phyloP scores from a whole-genome alignment of 1,140 invertebrate species.

The Tetranychus urticae region DNA sequence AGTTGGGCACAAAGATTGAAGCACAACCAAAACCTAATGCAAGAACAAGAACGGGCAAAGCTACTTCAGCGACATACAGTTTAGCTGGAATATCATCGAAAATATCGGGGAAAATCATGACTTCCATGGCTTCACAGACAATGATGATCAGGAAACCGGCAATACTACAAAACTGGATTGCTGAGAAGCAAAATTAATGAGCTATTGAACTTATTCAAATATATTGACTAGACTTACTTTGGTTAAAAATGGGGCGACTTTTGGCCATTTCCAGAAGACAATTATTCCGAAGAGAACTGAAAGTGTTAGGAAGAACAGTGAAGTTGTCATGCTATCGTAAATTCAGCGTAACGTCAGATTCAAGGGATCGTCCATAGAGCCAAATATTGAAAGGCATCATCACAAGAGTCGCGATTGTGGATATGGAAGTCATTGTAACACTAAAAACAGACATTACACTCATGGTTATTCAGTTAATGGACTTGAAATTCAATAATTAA shows the following conservation, averaged over 20 bases:
- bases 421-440: constrained; percentile 21
- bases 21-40: constrained; percentile 19
- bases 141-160: constrained; percentile 15
- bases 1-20: constrained; percentile 12
- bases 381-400: constrained; percentile 22
- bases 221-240: no score
- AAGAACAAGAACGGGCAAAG: constrained; percentile 20
- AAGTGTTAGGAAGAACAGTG: constrained; percentile 17
- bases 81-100: constrained; percentile 19
- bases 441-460: constrained; percentile 12
- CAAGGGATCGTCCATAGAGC: constrained; percentile 19
- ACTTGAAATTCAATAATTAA: constrained; percentile 13
- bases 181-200: no score
- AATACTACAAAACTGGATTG: constrained; percentile 12
- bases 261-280: constrained; percentile 17
- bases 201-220: no score
- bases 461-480: no score
- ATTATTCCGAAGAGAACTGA: constrained; percentile 20
- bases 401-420: constrained; percentile 19
- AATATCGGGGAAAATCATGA: constrained; percentile 17
- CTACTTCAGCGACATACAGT: constrained; percentile 17
- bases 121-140: constrained; percentile 15
- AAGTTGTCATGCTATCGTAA: constrained; percentile 18
- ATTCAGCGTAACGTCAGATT: constrained; percentile 16
- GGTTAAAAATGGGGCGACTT: constrained; percentile 15